phyloP scores from a whole-genome alignment of 2,113 vertebrate species.

The Callithrix jacchus region DNA sequence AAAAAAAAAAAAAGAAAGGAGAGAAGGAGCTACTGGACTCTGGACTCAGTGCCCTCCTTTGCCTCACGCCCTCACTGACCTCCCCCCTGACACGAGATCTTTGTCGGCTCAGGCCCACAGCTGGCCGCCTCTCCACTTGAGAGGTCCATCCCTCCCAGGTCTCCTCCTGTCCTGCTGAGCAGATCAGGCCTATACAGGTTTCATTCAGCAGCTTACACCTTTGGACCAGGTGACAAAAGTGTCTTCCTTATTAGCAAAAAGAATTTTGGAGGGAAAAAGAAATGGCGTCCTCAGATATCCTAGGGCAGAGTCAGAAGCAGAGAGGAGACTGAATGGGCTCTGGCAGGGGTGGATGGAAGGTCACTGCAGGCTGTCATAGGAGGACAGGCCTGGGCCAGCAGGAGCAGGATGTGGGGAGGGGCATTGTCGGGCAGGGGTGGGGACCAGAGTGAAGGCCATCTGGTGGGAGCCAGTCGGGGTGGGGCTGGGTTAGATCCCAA shows the following conservation, averaged over 20 bases:
- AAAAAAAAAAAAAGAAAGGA: no score
- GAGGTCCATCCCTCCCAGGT: background rate
- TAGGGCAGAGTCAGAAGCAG: background rate
- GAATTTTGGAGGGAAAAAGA: background rate
- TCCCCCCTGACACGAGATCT: background rate
- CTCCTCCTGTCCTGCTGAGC: background rate
- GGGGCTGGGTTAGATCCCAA: background rate
- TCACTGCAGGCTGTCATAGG: background rate
- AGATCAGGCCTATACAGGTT: background rate
- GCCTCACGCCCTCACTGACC: background rate
- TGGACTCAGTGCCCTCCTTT: background rate
- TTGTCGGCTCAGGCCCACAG: background rate
- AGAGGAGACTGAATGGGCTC: background rate
- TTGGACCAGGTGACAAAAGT: background rate
- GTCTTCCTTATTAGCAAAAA: background rate
- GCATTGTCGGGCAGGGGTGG: fast-evolving
- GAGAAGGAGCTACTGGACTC: background rate
- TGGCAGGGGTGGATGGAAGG: background rate
- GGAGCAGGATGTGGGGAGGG: background rate
- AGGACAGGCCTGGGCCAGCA: background rate
- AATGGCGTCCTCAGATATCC: background rate
- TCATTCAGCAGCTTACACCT: background rate
- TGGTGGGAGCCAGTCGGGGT: background rate
- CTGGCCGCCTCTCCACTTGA: background rate
- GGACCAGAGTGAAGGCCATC: background rate